Percentiles rank a stretch among this genome's conserved stretches.
Conservation (phyloP, 2,888 invertebrate species). For the Gibbula magus region DNA sequence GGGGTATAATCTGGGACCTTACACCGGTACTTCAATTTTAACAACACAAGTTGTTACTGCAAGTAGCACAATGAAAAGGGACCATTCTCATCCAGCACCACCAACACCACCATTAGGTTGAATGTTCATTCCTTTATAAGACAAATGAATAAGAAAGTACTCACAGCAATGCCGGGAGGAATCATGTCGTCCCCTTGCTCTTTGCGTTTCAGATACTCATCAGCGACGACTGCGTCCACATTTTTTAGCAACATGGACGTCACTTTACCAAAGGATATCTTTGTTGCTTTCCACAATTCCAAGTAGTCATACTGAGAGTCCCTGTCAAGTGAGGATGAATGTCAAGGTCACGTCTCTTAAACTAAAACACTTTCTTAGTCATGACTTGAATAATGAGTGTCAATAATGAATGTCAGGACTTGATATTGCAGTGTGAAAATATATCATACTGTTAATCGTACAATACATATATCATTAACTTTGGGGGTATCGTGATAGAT, state of each 20-base stretch:
- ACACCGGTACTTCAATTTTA: neutral
- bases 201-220: constrained; percentile 46
- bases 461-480: too few species aligned
- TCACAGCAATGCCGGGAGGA: constrained; percentile 53
- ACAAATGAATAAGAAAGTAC: neutral
- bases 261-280: constrained; percentile 41
- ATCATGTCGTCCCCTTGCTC: constrained; percentile 28
- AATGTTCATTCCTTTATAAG: neutral
- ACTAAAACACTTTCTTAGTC: neutral
- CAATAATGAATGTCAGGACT: neutral
- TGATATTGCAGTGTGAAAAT: too few species aligned
- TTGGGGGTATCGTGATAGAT: too few species aligned
- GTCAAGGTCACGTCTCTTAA: neutral
- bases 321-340: constrained; percentile 31
- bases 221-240: constrained; percentile 48
- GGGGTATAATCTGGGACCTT: too few species aligned
- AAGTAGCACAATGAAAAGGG: neutral
- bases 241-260: constrained; percentile 43
- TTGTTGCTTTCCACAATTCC: constrained; percentile 57
- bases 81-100: too few species aligned
- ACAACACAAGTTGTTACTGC: neutral
- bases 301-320: constrained; percentile 51
- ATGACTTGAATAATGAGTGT: neutral
- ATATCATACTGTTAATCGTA: too few species aligned
- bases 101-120: neutral